Percentiles rank a stretch among this genome's conserved stretches.
Conservation (phyloP, 2,888 invertebrate species). For the Drosophila quinaria region DNA sequence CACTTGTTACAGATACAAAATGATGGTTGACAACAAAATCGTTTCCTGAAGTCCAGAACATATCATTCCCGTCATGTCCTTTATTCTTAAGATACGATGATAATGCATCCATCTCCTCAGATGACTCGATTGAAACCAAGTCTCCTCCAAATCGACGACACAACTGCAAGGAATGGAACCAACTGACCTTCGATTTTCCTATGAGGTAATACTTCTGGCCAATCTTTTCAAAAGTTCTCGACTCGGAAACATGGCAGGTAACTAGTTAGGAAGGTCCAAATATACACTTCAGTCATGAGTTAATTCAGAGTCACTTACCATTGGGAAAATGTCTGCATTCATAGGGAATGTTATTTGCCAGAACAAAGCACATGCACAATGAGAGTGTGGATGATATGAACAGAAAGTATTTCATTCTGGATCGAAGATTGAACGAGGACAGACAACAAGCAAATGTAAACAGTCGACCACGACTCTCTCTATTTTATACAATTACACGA, state of each 20-base stretch:
- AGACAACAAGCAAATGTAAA: neutral
- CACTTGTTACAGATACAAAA: constrained; percentile 2
- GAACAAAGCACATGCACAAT: neutral
- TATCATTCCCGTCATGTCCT: neutral
- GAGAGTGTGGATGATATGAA: neutral
- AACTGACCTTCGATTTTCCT: neutral
- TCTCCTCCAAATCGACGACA: constrained; percentile 19
- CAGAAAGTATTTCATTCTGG: constrained; percentile 8
- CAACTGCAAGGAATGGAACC: neutral
- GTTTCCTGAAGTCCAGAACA: constrained; percentile 16
- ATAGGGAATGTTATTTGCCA: neutral
- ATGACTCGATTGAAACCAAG: neutral
- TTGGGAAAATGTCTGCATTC: neutral
- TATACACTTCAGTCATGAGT: too few relatives aligned
- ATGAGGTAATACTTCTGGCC: constrained; percentile 2
- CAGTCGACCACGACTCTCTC: neutral
- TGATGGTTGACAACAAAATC: neutral
- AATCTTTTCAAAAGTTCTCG: neutral
- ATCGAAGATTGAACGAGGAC: neutral
- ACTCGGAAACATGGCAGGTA: neutral
- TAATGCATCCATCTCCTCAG: neutral
- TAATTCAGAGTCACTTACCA: neutral
- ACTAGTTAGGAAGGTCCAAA: neutral
- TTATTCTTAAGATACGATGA: neutral
- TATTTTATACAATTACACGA: neutral